Percentiles rank a stretch among this genome's conserved stretches.
phyloP scores from a whole-genome alignment of 2,113 vertebrate species.

The Gallinago media region DNA sequence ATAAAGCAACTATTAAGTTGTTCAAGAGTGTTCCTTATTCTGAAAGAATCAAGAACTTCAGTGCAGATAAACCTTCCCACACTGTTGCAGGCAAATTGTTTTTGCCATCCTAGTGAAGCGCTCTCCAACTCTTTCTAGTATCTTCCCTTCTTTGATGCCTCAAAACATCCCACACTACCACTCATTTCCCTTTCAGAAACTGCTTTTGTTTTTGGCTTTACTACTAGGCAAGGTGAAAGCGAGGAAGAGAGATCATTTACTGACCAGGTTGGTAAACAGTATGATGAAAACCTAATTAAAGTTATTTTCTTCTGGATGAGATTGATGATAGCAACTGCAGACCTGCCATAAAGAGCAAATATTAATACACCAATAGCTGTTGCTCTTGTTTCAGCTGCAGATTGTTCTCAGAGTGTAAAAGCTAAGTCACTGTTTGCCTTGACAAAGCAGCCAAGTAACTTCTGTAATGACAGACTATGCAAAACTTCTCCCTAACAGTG shows the following conservation, averaged over 20 bases:
- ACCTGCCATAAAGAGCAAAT: background rate
- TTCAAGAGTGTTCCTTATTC: background rate
- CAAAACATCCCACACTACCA: background rate
- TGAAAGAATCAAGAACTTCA: background rate
- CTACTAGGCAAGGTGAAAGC: background rate
- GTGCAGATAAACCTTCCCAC: background rate
- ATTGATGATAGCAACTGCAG: background rate
- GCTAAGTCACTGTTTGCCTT: background rate
- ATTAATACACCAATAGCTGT: background rate
- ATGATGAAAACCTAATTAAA: background rate
- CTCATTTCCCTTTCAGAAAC: background rate
- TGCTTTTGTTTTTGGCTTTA: background rate
- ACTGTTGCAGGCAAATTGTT: background rate
- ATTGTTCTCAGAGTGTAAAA: background rate
- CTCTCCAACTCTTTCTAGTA: background rate
- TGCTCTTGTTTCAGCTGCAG: background rate
- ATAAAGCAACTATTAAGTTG: background rate
- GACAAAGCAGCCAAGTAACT: background rate
- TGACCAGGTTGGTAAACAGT: background rate
- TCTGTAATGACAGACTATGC: background rate
- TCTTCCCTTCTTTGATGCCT: background rate
- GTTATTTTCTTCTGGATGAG: background rate
- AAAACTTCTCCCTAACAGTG: background rate
- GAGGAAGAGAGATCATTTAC: background rate
- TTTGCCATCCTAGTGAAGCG: background rate